Evolutionary conservation across 1,140 invertebrate species (phyloP), one percentile per base, ranked within the genome.

Genomic region (Dreissena polymorpha): DNA sequence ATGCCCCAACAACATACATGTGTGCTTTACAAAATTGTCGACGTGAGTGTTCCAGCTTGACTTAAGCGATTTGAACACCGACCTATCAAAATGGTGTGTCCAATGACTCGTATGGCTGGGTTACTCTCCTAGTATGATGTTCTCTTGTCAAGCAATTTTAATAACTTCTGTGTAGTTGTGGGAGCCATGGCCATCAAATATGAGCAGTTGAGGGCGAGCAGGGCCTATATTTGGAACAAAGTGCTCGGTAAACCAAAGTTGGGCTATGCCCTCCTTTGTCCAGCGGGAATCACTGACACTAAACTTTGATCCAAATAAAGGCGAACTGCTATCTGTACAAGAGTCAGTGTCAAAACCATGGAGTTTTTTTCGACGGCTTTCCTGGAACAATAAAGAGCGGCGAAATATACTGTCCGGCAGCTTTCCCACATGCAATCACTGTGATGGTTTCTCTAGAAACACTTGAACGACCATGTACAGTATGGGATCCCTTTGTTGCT

Each of bases 381-480:
- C 74, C 74, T 14, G 74, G 29, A 10, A n/a, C n/a, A n/a, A 77
- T 77, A 23, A 77, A 77, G 18, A 65, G 21, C 16, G 57, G 64
- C 18, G 74, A 29, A 23, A 77, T 77, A 12, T 57, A 0, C 13
- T 27, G 60, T 49, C 73, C 73, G 23, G 39, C 25, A 8, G 74
- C 74, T 27, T 77, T 68, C 2, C 63, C 74, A 77, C 74, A 77
- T 0, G 74, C 74, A 67, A 77, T 77, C 8, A 77, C 64, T 23
- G n/a, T n/a, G 74, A 68, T 77, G 2, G 74, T 77, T 68, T 77
- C 74, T 21, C 64, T 12, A 10, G 74, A 77, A 53, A 77, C 21
- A 18, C 57, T 77, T 0, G 29, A 8, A 18, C 27, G 53, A 23
- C 74, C 74, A 53, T 77, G 74, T 0, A 67, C 64, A 8, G 74